Base-by-base conservation (phyloP, 2,888 invertebrate genomes). In the Brachypterus glaber region DNA sequence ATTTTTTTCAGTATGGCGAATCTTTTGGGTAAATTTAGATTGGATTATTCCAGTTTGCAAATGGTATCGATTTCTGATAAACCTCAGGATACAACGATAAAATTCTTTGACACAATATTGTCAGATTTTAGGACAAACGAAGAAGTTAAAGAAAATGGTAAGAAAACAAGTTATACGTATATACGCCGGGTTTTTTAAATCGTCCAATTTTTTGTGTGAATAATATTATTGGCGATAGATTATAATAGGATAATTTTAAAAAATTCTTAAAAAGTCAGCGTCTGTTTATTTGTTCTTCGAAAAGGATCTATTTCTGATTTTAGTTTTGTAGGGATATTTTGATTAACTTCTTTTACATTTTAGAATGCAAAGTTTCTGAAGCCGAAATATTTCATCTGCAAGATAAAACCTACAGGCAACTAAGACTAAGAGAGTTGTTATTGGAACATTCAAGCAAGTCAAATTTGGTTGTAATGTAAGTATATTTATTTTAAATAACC, bases 401-500 rank as follows among this genome's bases (percentile, higher is more conserved):
- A 48, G 89, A 89, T 51, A 92, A 92, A 68, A 95, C 92, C 0
- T 79, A 86, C 65, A 73, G 96, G 2, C 93, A 97, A 59, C 69
- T 98, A 53, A 74, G 95, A 46, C 73, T 96, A 46, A 75, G 93
- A 30, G 97, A 98, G 63, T 70, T 96, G 44, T 69, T 98, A 18
- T 68, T 85, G 34, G 79, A 90, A 59, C 83, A 97, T 69, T 96
- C 95, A 1, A 77, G 72, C 48, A 76, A 84, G 37, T 83, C 96
- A 0, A 77, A 82, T n/a, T 74, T 97, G 46, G 78, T 98, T 51
- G 91, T 97, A 37, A 92, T 97, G 97, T 96, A 80, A 68, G 81
- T 66, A n/a, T n/a, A n/a, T 33, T 5, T 3, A 18, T 21, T 12
- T 4, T 30, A 24, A 14, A 14, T 29, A 17, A 4, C 13, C n/a